These are phyloP conservation scores for Rhingia rostrata DNA, from an alignment of 2,888 invertebrate genomes.

Conservation along the genomic window DNA sequence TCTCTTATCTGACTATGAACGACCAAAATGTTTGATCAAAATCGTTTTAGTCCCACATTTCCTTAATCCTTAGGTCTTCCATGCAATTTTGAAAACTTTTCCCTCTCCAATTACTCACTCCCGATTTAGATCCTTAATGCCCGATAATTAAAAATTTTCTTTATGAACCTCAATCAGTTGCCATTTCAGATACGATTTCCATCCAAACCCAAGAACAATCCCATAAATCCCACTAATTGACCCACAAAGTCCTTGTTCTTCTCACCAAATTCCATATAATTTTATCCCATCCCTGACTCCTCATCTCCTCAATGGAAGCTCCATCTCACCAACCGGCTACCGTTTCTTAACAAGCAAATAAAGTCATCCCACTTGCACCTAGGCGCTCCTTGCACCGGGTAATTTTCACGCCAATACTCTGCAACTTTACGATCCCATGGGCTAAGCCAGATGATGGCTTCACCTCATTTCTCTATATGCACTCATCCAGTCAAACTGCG, in stretches of 20 bases:
- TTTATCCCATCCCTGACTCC: constrained; percentile 30
- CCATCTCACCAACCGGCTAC: constrained; percentile 18
- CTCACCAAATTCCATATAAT: constrained; percentile 33
- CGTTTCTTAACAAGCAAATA: constrained; percentile 39
- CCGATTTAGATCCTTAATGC: too few species aligned
- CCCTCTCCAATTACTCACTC: too few species aligned
- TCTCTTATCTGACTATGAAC: too few species aligned
- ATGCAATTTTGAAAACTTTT: too few species aligned
- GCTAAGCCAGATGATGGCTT: background rate
- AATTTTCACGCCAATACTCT: constrained; percentile 60
- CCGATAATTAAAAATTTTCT: too few species aligned
- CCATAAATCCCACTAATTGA: too few species aligned
- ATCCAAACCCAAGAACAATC: too few species aligned
- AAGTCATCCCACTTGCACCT: constrained; percentile 62
- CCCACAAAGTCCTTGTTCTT: background rate
- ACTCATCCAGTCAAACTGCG: constrained; percentile 36
- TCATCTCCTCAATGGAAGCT: constrained; percentile 26
- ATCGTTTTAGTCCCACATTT: too few species aligned
- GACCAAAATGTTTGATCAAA: too few species aligned
- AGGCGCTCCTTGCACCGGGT: background rate
- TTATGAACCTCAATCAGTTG: too few species aligned
- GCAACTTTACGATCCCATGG: constrained; percentile 44
- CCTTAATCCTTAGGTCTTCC: too few species aligned
- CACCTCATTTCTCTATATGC: constrained; percentile 17
- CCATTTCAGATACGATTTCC: too few species aligned